Conservation (phyloP, 1,140 invertebrate genomes). For the Atta cephalotes region DNA sequence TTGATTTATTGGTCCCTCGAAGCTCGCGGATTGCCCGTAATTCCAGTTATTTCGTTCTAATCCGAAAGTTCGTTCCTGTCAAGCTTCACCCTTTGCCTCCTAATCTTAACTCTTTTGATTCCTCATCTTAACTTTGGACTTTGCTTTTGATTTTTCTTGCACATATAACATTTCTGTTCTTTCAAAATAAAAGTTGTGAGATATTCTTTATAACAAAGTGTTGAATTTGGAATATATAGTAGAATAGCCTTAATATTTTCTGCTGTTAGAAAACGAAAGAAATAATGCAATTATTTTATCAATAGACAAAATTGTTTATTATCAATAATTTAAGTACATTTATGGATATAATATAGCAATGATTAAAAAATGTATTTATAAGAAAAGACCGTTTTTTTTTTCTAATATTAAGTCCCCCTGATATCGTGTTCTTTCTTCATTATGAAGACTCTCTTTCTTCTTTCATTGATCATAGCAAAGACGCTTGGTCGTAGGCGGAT, state of each 20-base stretch:
- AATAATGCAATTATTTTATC: neutral
- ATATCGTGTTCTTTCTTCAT: constrained; percentile 39
- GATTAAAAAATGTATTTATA: neutral
- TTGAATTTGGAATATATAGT: neutral
- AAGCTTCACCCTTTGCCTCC: constrained; percentile 44
- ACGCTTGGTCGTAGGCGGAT: constrained; percentile 81
- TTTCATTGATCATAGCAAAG: constrained; percentile 57
- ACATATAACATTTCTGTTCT: neutral
- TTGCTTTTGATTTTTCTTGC: neutral
- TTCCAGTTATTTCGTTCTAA: constrained; percentile 78
- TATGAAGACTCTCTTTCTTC: constrained; percentile 40
- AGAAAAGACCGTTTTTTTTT: constrained; percentile 53
- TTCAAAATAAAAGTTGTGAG: neutral
- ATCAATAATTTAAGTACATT: neutral
- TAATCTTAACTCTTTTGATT: constrained; percentile 1
- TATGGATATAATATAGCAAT: neutral
- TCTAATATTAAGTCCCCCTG: neutral
- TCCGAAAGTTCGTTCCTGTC: constrained; percentile 74
- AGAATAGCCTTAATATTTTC: neutral
- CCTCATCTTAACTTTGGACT: constrained; percentile 47
- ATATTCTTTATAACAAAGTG: neutral
- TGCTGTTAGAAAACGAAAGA: neutral
- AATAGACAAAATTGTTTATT: neutral
- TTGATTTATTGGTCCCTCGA: constrained; percentile 79
- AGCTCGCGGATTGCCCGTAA: constrained; percentile 79